Conservation (phyloP, 2,113 vertebrate species). For the Odocoileus hemionus region DNA sequence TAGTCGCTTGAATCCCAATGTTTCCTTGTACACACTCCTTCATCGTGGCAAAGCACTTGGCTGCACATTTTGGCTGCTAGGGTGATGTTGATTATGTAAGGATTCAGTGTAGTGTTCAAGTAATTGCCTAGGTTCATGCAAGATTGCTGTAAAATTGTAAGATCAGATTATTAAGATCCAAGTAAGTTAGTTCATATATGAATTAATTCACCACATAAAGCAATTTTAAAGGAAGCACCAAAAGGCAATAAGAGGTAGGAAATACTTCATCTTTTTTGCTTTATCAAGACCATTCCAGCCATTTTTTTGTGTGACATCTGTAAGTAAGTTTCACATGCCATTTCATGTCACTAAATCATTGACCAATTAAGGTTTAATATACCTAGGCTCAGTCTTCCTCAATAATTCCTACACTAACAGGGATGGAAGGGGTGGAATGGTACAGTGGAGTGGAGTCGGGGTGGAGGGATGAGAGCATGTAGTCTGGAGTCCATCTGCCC, state of each 20-base stretch:
- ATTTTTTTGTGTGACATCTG: neutral
- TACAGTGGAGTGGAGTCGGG: neutral
- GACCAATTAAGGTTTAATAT: neutral
- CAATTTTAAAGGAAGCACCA: neutral
- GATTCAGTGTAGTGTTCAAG: conserved; percentile 79
- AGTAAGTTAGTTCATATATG: neutral
- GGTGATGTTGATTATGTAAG: conserved; percentile 90
- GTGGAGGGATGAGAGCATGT: neutral
- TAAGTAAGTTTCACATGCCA: neutral
- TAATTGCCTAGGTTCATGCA: conserved; percentile 82
- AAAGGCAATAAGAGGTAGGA: neutral
- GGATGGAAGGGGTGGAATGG: no score
- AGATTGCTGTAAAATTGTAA: conserved; percentile 73
- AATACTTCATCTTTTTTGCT: neutral
- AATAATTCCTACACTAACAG: neutral
- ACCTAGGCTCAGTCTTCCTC: neutral
- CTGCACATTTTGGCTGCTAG: conserved; percentile 90
- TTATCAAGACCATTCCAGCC: neutral
- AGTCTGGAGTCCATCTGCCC: neutral
- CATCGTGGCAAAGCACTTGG: conserved; percentile 82
- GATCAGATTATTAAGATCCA: neutral
- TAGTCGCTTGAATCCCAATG: conserved; percentile 82
- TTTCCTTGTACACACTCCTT: conserved; percentile 86
- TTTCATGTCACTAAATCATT: neutral
- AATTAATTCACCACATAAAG: neutral